These are phyloP conservation scores for Cataglyphis cursor DNA, from an alignment of 2,888 invertebrate species.

Conservation along the genomic window DNA sequence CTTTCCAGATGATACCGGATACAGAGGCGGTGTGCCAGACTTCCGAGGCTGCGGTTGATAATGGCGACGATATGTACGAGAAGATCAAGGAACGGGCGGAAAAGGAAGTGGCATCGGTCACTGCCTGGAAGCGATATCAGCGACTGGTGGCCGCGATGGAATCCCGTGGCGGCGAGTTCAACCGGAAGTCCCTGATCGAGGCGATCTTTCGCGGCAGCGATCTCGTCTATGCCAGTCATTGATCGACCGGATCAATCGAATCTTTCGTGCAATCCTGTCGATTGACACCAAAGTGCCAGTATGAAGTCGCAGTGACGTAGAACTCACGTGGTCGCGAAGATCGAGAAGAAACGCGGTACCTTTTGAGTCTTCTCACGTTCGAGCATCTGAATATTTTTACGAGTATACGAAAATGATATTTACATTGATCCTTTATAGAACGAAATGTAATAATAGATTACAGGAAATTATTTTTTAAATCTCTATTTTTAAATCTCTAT, in stretches of 20 bases:
- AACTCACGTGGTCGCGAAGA: constrained; percentile 16
- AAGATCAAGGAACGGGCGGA: constrained; percentile 75
- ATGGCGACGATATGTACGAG: constrained; percentile 65
- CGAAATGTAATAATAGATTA: neutral
- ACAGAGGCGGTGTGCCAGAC: constrained; percentile 76
- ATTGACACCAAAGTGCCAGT: constrained; percentile 65
- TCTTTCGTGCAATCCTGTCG: constrained; percentile 54
- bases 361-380: neutral
- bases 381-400: neutral
- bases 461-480: neutral
- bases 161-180: constrained; percentile 79
- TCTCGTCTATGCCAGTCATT: constrained; percentile 80
- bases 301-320: constrained; percentile 56
- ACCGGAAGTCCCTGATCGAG: constrained; percentile 81
- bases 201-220: constrained; percentile 85
- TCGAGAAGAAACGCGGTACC: neutral
- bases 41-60: constrained; percentile 75
- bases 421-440: neutral
- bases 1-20: constrained; percentile 83
- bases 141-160: constrained; percentile 81
- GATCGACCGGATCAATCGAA: constrained; percentile 58
- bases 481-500: neutral
- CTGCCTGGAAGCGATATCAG: constrained; percentile 84
- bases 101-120: constrained; percentile 80
- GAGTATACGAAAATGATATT: neutral